A percentile compares a stretch with the other conserved stretches of the same genome.
Evolutionary conservation across 2,113 vertebrate species (phyloP).

Genomic region (Hirundichthys speculiger): DNA sequence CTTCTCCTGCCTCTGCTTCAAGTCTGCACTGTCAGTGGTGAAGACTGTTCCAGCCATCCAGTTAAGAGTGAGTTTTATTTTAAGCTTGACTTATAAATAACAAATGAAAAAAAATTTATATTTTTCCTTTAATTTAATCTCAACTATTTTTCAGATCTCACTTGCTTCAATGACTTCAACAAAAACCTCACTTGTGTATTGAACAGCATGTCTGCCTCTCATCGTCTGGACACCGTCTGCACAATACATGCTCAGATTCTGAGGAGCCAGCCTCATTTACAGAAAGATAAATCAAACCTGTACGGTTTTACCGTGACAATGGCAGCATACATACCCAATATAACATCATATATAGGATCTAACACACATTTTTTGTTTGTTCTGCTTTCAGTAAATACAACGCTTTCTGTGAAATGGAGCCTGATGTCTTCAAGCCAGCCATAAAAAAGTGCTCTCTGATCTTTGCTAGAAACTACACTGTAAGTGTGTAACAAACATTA

Average conservation of each 20-base stretch:
- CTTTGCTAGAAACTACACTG: fast-evolving
- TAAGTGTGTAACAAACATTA: slow-evolving; percentile 17
- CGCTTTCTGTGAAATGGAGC: background rate
- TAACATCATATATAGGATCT: background rate
- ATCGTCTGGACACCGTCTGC: slow-evolving; percentile 6
- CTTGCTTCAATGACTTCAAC: slow-evolving; percentile 55
- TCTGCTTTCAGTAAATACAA: fast-evolving
- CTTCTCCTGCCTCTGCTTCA: background rate
- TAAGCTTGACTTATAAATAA: background rate
- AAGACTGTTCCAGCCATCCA: fast-evolving
- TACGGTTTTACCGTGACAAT: background rate
- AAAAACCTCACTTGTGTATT: slow-evolving; percentile 42
- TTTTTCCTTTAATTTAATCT: fast-evolving
- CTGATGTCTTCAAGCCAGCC: slow-evolving; percentile 5
- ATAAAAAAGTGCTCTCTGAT: slow-evolving; percentile 34
- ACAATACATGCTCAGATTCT: fast-evolving
- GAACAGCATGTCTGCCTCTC: background rate
- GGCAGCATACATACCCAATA: background rate
- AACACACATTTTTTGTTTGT: background rate
- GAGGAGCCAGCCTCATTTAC: fast-evolving
- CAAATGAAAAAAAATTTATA: background rate
- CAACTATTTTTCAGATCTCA: slow-evolving; percentile 26
- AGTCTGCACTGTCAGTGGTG: fast-evolving
- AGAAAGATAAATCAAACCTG: background rate
- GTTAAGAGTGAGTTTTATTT: slow-evolving; percentile 23